Base-by-base conservation (phyloP, 2,113 vertebrate species). In the Cephalopholis sonnerati region DNA sequence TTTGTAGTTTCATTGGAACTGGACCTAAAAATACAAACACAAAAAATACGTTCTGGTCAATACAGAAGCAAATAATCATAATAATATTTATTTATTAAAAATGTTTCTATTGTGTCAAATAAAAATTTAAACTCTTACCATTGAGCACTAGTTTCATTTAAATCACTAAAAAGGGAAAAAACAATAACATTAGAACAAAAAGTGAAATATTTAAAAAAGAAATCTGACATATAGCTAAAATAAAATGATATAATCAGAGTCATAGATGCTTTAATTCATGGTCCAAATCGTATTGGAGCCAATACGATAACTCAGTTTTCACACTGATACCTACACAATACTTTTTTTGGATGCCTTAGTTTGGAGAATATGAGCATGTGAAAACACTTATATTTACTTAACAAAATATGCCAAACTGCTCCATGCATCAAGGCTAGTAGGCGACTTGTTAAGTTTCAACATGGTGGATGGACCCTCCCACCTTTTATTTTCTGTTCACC, bases 1-100 rank as follows among this genome's bases (percentile, higher is more conserved):
- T 92, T 58, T 94, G 93, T 65, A 91, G 97, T 98, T 92, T 91
- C 90, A 51, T 98, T 99, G 94, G 95, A 95, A 91, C 93, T 83
- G 86, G 89, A 83, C 95, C 95, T 96, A 54, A 77, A 87, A 46
- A 50, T 2, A 27, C 17, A 70, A 78, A 2, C 11, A 68, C n/a
- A 55, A 3, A 15, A 78, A 17, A 54, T 53, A 58, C 1, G 53
- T 46, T 77, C 18, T 15, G 15, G 17, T 78, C 8, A 79, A 41
- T 16, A 51, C 18, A 25, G 59, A 70, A 79, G 15, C 1, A 44
- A 62, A 65, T 36, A 50, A 46, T 46, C 3, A 32, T 58, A 17
- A 25, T 27, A 17, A 20, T 53, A 74, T 57, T 20, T 8, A 53
- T 59, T 16, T 8, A 50, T 58, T 50, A 3, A 53, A 41, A 57